A percentile compares a stretch with the other conserved stretches of the same genome.
Conservation (phyloP, 2,797 vertebrate species). For the Pseudopleuronectes americanus region DNA sequence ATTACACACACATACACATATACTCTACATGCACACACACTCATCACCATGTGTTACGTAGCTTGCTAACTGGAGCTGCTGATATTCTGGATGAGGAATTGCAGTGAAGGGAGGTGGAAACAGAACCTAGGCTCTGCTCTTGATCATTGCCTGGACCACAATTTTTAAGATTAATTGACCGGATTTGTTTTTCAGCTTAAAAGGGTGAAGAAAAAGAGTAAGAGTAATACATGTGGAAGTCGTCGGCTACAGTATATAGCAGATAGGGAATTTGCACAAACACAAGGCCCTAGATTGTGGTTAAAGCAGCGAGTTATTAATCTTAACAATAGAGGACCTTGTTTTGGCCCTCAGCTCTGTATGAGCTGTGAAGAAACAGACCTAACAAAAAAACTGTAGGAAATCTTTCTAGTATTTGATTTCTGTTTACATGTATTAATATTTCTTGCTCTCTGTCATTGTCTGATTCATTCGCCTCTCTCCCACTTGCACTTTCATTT, state of each 20-base stretch:
- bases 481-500: slow-evolving; percentile 60
- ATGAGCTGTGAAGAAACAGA: slow-evolving; percentile 16
- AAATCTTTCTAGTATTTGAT: slow-evolving; percentile 19
- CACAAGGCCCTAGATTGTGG: slow-evolving; percentile 35
- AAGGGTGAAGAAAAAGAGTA: slow-evolving; percentile 37
- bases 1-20: slow-evolving; percentile 43
- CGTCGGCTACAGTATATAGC: slow-evolving; percentile 30
- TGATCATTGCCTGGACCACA: slow-evolving; percentile 73
- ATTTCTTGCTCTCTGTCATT: slow-evolving; percentile 37
- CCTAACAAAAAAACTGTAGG: slow-evolving; percentile 5
- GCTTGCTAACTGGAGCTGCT: slow-evolving; percentile 55
- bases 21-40: slow-evolving; percentile 5
- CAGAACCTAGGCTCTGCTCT: slow-evolving; percentile 70
- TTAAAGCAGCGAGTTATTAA: slow-evolving; percentile 45
- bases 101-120: slow-evolving; percentile 65
- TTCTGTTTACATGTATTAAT: slow-evolving; percentile 12
- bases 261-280: slow-evolving; percentile 52
- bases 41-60: slow-evolving; percentile 25
- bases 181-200: slow-evolving; percentile 63
- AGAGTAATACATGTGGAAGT: slow-evolving; percentile 49
- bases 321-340: slow-evolving; percentile 42
- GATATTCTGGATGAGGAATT: slow-evolving; percentile 72
- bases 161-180: slow-evolving; percentile 65
- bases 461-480: slow-evolving; percentile 54
- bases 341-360: slow-evolving; percentile 28